Evolutionary conservation across 2,113 vertebrate species (phyloP).

Genomic region (Onychostruthus taczanowskii): DNA sequence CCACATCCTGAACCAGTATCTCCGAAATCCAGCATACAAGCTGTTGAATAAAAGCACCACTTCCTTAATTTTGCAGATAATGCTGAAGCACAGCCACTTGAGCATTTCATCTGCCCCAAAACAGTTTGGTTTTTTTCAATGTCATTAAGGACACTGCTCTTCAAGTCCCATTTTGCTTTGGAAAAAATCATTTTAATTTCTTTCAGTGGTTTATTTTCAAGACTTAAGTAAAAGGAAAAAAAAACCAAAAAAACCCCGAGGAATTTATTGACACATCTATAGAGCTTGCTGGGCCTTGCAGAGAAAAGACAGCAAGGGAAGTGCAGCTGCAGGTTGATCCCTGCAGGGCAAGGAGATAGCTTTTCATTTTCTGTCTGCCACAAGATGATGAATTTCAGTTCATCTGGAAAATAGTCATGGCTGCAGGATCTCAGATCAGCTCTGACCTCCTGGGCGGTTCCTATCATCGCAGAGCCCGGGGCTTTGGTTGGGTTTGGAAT

Average conservation of each 20-base stretch:
- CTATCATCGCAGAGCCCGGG: rapidly evolving
- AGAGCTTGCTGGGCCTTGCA: background rate
- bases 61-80: background rate
- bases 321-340: constrained; percentile 48
- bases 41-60: background rate
- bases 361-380: background rate
- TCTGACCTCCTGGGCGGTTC: background rate
- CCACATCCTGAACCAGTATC: background rate
- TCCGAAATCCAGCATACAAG: background rate
- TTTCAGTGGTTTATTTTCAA: background rate
- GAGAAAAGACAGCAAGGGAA: background rate
- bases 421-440: background rate
- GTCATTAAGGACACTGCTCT: background rate
- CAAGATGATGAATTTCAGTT: constrained; percentile 38
- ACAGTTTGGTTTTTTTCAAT: background rate
- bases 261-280: background rate
- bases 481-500: background rate
- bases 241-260: background rate
- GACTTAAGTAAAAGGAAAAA: background rate
- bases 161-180: background rate
- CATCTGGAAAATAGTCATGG: constrained; percentile 30
- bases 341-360: constrained; percentile 22
- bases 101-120: background rate
- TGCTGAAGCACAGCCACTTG: rapidly evolving
- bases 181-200: background rate